These are phyloP conservation scores for Rhynchomys soricoides DNA, from an alignment of 2,113 vertebrate species.

Conservation along the genomic window DNA sequence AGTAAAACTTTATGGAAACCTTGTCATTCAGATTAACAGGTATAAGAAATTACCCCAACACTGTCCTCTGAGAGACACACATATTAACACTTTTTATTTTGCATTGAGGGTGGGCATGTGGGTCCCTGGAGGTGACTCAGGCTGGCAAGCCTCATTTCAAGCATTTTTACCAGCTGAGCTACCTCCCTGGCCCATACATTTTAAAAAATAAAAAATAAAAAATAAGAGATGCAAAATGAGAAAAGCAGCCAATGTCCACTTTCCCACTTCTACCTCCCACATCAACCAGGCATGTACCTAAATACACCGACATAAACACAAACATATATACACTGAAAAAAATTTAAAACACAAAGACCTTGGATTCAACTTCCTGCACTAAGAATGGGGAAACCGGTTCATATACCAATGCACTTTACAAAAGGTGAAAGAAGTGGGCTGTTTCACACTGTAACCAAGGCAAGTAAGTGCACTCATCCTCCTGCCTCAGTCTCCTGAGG, in stretches of 20 bases:
- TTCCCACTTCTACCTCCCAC: neutral
- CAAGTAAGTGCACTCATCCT: neutral
- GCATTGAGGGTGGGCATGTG: neutral
- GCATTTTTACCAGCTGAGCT: neutral
- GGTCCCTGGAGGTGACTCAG: too few relatives aligned
- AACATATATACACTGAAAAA: neutral
- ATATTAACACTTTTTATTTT: neutral
- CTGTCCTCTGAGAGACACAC: neutral
- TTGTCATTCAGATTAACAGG: neutral
- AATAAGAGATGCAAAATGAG: neutral
- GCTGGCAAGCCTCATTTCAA: neutral
- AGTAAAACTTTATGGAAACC: neutral
- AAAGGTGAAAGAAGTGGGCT: neutral
- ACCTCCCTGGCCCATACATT: neutral
- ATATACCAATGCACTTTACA: neutral
- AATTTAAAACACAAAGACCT: neutral
- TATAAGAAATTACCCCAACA: neutral
- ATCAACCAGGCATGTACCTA: neutral
- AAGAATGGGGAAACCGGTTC: neutral
- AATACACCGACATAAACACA: neutral
- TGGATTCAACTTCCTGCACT: neutral
- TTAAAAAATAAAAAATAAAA: too few relatives aligned
- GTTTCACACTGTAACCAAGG: neutral
- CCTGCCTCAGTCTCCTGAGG: neutral
- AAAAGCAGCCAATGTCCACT: neutral